phyloP scores from a whole-genome alignment of 2,888 invertebrate genomes.

The Rosalia funebris region DNA sequence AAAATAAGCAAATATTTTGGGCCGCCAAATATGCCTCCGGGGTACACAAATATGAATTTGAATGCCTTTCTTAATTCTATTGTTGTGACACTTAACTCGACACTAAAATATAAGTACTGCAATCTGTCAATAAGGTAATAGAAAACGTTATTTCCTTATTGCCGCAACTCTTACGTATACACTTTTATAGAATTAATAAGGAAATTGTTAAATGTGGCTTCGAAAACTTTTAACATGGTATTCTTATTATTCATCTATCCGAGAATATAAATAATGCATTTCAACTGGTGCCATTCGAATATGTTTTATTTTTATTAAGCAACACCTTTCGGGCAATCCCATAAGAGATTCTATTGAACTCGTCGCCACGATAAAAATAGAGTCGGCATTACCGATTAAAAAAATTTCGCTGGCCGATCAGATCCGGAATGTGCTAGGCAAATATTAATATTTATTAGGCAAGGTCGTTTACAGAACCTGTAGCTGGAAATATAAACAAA shows the following conservation, averaged over 20 bases:
- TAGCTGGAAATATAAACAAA: constrained; percentile 19
- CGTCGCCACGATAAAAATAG: constrained; percentile 10
- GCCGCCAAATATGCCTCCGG: too few relatives aligned
- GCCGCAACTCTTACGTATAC: neutral
- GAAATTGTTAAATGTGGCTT: neutral
- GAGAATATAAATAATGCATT: neutral
- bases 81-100: too few relatives aligned
- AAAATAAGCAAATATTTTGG: too few relatives aligned
- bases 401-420: constrained; percentile 1
- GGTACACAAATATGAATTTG: too few relatives aligned
- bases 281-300: neutral
- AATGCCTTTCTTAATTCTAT: too few relatives aligned
- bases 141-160: neutral
- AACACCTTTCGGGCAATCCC: neutral
- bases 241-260: neutral
- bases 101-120: neutral
- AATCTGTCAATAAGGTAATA: neutral
- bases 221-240: neutral
- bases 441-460: constrained; percentile 36
- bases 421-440: constrained; percentile 20
- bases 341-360: constrained; percentile 15
- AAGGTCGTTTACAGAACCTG: constrained; percentile 31
- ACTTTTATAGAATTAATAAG: neutral
- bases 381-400: neutral
- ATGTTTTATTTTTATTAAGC: neutral